Evolutionary conservation across 2,888 invertebrate genomes (phyloP), one percentile per base, ranked within the genome.

Genomic region (Rhagium mordax): DNA sequence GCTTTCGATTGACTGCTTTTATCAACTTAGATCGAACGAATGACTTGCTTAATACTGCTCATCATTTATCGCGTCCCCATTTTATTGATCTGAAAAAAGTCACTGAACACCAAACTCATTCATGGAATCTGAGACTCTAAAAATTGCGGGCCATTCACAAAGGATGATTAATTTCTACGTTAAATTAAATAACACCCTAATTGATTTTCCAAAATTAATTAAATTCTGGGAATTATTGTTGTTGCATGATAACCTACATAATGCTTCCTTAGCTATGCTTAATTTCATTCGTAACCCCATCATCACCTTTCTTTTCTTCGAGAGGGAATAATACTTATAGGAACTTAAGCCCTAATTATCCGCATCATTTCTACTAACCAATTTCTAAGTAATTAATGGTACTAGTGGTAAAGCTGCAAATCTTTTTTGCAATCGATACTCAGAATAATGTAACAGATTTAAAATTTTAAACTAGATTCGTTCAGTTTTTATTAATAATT

Each of bases 1-100:
- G 61, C 68, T 57, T 47, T 53, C 51, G 53, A 53, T 48, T 67
- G 60, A 67, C 71, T 61, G 74, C 74, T 55, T 68, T 74, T 71
- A 74, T 71, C 49, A 71, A 68, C 71, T 71, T 60, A 62, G 62
- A 74, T 74, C 64, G 74, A 71, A 71, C 68, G 68, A 61, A 74
- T 74, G 74, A 74, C 74, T 74, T 71, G 74, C 71, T 64, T 64
- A 21, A 41, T 70, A 55, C 47, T 60, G 33, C 66, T 66, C 65
- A 24, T 66, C 61, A 41, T 70, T 68, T 68, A 68, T 68, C 57
- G 57, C 48, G 57, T 48, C 59, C 59, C 67, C 67, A 24, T 68
- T 57, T 57, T 68, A 65, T 65, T 53, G 65, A 65, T 65, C 53
- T 33, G 53, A 53, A 33, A 20, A 53, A 53, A 53, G 48, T 62